Percentiles rank a stretch among this genome's conserved stretches.
Conservation (phyloP, 2,797 vertebrate species). For the Buceros bicornis region DNA sequence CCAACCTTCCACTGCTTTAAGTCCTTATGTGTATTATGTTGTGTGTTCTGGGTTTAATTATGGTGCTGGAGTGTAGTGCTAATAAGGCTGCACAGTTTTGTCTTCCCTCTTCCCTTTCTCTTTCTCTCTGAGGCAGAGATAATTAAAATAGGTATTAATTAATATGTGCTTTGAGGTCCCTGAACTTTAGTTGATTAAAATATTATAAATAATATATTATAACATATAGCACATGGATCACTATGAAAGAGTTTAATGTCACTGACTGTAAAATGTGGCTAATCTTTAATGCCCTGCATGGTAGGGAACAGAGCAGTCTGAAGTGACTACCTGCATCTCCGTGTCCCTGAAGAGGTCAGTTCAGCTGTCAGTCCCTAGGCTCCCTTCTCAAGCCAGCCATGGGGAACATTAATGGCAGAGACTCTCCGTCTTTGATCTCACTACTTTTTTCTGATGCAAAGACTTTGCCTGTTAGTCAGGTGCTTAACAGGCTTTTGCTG, state of each 20-base stretch:
- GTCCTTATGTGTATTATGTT: not conserved
- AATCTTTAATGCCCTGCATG: not conserved
- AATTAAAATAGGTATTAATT: slow-evolving; percentile 68
- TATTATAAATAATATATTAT: slow-evolving; percentile 55
- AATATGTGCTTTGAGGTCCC: slow-evolving; percentile 41
- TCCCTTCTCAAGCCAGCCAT: not conserved
- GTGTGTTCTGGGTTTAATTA: slow-evolving; percentile 41
- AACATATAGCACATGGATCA: not conserved
- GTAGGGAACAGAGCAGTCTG: not conserved
- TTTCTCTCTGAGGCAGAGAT: slow-evolving; percentile 29
- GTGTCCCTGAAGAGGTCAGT: not conserved
- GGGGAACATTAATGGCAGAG: not conserved
- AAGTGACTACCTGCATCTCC: not conserved
- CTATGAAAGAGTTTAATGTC: slow-evolving; percentile 28
- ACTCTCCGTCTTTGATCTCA: not conserved
- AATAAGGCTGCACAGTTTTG: slow-evolving; percentile 26
- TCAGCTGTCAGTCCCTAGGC: not conserved
- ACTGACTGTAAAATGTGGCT: slow-evolving; percentile 1
- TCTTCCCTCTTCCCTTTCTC: not conserved
- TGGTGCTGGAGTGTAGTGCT: not conserved
- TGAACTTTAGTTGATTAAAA: slow-evolving; percentile 59
- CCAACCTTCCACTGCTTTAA: slow-evolving; percentile 7
- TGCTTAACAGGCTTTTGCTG: not conserved
- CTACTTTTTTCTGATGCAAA: not conserved
- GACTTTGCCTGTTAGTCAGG: not conserved